Conservation (phyloP, 2,113 vertebrate species). For the Mixornis gularis region DNA sequence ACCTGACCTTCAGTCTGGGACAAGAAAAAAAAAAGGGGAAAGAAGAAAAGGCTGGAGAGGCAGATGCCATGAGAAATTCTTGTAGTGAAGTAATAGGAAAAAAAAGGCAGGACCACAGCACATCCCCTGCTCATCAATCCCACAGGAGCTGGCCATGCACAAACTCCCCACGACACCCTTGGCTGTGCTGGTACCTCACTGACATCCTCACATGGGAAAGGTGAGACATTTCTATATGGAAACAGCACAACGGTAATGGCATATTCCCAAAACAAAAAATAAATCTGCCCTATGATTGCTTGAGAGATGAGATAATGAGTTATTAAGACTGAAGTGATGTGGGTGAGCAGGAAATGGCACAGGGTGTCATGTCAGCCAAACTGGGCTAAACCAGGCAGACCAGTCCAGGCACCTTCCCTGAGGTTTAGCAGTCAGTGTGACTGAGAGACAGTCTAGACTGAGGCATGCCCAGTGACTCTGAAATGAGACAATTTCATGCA, state of each 20-base stretch:
- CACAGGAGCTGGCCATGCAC: not conserved
- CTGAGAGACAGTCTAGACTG: not conserved
- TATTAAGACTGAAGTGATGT: not conserved
- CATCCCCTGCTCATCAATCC: not conserved
- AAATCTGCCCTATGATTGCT: not conserved
- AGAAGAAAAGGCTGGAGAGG: not conserved
- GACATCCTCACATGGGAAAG: not conserved
- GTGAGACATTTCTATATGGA: not conserved
- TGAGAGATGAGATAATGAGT: not conserved
- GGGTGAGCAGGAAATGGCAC: not conserved
- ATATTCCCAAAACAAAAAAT: not conserved
- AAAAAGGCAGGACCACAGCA: not conserved
- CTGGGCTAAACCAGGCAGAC: not conserved
- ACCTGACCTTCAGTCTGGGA: not conserved
- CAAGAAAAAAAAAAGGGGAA: not conserved
- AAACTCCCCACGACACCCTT: accelerated
- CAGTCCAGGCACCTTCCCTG: not conserved
- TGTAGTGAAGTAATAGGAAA: not conserved
- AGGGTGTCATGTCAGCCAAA: not conserved
- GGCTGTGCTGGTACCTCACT: not conserved
- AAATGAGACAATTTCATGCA: not conserved
- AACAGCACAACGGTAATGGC: not conserved
- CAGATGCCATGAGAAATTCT: not conserved
- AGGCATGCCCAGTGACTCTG: not conserved
- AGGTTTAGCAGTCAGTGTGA: not conserved